Conservation (phyloP, 2,888 invertebrate species). For the Pheosia gnoma region DNA sequence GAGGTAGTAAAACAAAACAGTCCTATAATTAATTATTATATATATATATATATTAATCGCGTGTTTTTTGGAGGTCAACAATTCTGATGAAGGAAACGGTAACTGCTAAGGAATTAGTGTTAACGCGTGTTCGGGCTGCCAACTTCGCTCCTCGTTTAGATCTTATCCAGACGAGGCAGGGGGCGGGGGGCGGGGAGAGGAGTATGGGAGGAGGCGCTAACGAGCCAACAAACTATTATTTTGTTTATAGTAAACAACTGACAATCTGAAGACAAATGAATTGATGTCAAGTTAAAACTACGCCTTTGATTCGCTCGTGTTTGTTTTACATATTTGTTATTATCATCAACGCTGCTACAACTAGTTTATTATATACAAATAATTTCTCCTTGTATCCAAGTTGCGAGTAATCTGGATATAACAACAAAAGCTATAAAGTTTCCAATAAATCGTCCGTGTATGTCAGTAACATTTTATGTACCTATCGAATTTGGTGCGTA, state of each 20-base stretch:
- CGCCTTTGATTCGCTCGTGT: not conserved
- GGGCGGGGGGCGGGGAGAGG: conserved; percentile 3
- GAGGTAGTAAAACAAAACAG: not conserved
- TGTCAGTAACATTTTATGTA: too few relatives aligned
- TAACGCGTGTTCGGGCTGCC: not conserved
- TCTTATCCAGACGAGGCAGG: not conserved
- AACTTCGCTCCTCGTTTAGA: not conserved
- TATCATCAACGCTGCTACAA: not conserved
- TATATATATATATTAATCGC: too few relatives aligned
- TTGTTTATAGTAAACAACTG: conserved; percentile 1
- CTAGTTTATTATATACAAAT: not conserved
- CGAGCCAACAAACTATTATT: conserved; percentile 10
- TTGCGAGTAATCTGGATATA: not conserved
- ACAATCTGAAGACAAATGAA: not conserved
- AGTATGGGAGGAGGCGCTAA: conserved; percentile 7
- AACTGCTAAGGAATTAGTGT: conserved; percentile 3
- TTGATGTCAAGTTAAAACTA: not conserved
- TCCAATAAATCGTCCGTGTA: too few relatives aligned
- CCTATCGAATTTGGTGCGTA: too few relatives aligned
- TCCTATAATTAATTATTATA: not conserved
- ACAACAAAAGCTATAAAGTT: not conserved
- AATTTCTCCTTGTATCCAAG: too few relatives aligned
- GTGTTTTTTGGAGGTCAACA: not conserved
- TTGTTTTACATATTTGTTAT: not conserved
- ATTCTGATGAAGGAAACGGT: not conserved